Evolutionary conservation across 2,888 invertebrate species (phyloP), one percentile per base, ranked within the genome.

Genomic region (Epicampocera succincta): DNA sequence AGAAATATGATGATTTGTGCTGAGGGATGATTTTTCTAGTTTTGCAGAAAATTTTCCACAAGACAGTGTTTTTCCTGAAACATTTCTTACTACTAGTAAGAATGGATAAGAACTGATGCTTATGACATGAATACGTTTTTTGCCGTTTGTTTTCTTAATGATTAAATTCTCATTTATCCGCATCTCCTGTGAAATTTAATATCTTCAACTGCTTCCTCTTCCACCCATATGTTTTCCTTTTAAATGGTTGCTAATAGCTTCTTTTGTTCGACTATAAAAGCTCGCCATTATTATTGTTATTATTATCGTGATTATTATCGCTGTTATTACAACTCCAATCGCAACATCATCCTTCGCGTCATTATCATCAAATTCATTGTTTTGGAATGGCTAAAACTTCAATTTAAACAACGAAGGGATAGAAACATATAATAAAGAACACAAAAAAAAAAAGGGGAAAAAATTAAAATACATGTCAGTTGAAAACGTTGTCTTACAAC

Each of bases 261-360:
- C 61, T 48, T 69, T 76, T 69, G 54, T 63, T 56, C 15, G 50
- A 61, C 29, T 40, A 42, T 61, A 48, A 69, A 56, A 63, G 52
- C 68, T 61, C 52, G 42, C 19, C 11, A 54, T 60, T 50, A 60
- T 87, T 85, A 87, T 46, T 87, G 83, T 86, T 85, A 85, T 88
- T 85, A 88, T 85, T 85, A 86, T 88, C 50, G 17, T 13, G n/a
- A 13, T 87, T 58, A 56, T 56, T 50, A 58, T 42, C 44, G 40
- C 5, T 74, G 29, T 58, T 52, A 17, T 40, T 58, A 58, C n/a
- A 69, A 54, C 66, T 56, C 15, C 52, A 48, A 42, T 12, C 19
- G 19, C 33, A 25, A 12, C 15, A 60, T 54, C 13, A 38, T 60
- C 25, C 5, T 33, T 9, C 38, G 15, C 46, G 38, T 42, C 44